Evolutionary conservation across 1,140 invertebrate genomes (phyloP), one percentile per base, ranked within the genome.

Genomic region (Monochamus saltuarius): DNA sequence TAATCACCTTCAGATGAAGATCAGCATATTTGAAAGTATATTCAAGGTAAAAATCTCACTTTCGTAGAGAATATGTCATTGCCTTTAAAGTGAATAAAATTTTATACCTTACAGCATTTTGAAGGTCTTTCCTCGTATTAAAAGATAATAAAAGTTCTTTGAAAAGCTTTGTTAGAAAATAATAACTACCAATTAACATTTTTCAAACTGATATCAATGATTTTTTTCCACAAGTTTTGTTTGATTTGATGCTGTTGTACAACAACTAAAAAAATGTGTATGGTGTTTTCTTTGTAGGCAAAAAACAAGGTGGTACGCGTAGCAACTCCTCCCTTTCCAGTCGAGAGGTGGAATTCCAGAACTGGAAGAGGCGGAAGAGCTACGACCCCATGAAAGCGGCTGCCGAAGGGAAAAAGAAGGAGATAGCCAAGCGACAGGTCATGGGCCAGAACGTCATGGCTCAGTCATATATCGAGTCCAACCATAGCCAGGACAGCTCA

Each of bases 331-430:
- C 83, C 7, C 70, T 87, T 10, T 84, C 83, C 3, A 82, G 84
- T 9, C 83, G 85, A 65, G 90, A 92, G 75, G 85, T 89, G 42
- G 93, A 95, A 73, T 87, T 94, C 79, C 90, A 92, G 73, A 94
- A 94, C 79, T 95, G 92, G 92, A 93, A 94, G 72, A 80, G 92
- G 57, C 80, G 93, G 58, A 94, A 94, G 70, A 93, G 87, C 67
- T 96, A 95, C 76, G 92, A 95, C 79, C 92, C 92, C 2, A 85
- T 94, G 81, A 93, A 92, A 70, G 88, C 89, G 10, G 91, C 91
- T 2, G 90, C 90, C 7, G 87, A 91, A 69, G 91, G 87, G 22
- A 88, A 85, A 64, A 81, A 81, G 38, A 87, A 85, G 68, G 61
- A 84, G 81, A 52, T 75, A 59, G 69, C 71, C 37, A 71, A 67